A percentile compares a stretch with the other conserved stretches of the same genome.
Evolutionary conservation across 2,888 invertebrate species (phyloP).

Genomic region (Amorpha juglandis): DNA sequence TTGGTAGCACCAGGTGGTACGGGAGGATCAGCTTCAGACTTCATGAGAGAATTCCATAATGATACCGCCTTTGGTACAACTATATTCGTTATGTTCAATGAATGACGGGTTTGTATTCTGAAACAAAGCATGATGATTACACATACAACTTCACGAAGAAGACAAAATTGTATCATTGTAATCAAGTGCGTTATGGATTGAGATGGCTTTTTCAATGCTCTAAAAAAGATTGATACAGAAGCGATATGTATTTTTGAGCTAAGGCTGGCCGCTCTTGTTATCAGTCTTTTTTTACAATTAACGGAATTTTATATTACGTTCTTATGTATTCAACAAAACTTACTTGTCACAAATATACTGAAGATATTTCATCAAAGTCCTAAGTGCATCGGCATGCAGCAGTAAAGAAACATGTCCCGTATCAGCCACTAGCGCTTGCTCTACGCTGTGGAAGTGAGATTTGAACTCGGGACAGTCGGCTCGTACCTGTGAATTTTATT

Average conservation of each 20-base stretch:
- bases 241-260: no score
- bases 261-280: no score
- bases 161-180: no score
- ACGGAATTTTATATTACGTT: no score
- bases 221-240: no score
- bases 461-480: slow-evolving; percentile 93
- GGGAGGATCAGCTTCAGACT: slow-evolving; percentile 85
- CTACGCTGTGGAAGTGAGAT: slow-evolving; percentile 91
- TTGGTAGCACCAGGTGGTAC: slow-evolving; percentile 91
- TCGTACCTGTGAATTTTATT: slow-evolving; percentile 83
- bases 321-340: slow-evolving; percentile 45
- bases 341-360: slow-evolving; percentile 86
- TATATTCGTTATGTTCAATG: slow-evolving; percentile 58
- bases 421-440: slow-evolving; percentile 90
- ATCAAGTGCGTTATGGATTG: no score
- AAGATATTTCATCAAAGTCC: slow-evolving; percentile 88
- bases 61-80: slow-evolving; percentile 61
- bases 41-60: slow-evolving; percentile 69
- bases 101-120: slow-evolving; percentile 67
- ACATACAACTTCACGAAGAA: no score
- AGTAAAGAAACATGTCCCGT: slow-evolving; percentile 83
- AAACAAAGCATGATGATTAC: slow-evolving; percentile 19
- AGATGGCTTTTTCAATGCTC: no score
- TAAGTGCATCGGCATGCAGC: slow-evolving; percentile 89
- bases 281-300: no score